phyloP scores from a whole-genome alignment of 2,797 vertebrate species.

The Vultur gryphus region DNA sequence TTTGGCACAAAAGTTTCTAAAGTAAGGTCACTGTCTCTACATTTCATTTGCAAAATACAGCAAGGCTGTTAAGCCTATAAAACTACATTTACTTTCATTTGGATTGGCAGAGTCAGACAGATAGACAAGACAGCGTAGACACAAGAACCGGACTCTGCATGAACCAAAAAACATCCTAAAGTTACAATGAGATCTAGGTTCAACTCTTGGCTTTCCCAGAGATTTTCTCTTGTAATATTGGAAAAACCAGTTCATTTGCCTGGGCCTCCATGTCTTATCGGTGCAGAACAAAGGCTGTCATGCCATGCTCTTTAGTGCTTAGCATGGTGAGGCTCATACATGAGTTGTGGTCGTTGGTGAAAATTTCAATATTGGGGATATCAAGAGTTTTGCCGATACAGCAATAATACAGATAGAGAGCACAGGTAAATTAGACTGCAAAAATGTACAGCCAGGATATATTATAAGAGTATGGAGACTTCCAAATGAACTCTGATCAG shows the following conservation, averaged over 20 bases:
- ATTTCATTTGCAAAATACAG: neutral
- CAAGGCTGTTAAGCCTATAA: neutral
- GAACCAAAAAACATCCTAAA: neutral
- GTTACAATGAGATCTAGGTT: neutral
- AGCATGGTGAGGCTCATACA: neutral
- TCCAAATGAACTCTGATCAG: neutral
- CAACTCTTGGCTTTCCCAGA: neutral
- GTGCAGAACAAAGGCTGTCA: neutral
- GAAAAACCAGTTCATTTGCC: neutral
- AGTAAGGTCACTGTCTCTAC: neutral
- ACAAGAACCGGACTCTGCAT: neutral
- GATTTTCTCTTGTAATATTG: neutral
- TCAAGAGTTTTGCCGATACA: neutral
- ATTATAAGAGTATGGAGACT: neutral
- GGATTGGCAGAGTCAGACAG: neutral
- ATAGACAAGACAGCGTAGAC: neutral
- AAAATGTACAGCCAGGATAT: neutral
- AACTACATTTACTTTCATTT: neutral
- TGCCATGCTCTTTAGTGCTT: neutral
- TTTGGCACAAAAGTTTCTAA: neutral
- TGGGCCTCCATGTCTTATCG: neutral
- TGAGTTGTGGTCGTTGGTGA: neutral
- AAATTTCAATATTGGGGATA: neutral
- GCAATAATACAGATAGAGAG: neutral
- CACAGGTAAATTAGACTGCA: neutral